Base-by-base conservation (phyloP, 2,113 vertebrate genomes). In the Herpailurus yagouaroundi region DNA sequence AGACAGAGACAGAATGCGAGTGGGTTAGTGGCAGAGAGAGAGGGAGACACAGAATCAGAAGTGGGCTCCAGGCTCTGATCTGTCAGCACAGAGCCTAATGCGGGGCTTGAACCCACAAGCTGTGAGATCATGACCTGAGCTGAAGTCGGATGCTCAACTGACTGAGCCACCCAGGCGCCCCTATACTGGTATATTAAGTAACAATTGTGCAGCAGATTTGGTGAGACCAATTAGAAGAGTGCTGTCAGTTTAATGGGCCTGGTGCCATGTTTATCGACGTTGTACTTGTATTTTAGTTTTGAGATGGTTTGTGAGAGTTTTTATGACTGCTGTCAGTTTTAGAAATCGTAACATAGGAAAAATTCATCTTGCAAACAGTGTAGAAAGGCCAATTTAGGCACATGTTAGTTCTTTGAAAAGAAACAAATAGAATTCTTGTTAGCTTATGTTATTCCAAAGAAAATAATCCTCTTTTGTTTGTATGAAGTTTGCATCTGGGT, bases 291-390 rank as follows among this genome's bases (percentile, higher is more conserved):
- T 96, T 92, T 97, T 50, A 68, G 82, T 90, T 95, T 94, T 48
- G 16, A 63, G 45, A 69, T 27, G 66, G 68, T 95, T 82, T 97
- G 18, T 88, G 74, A 89, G 52, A 55, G 27, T 85, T 97, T 52
- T 83, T 38, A 12, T 52, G 48, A 92, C 29, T 88, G 64, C 33
- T 92, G 52, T 93, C 38, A 36, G 19, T 84, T 89, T 96, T 82
- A 93, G 95, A 97, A 95, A 94, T 76, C 55, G 16, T 33, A 77
- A 94, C 27, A 82, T 2, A 64, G 55, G 77, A 95, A 90, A 89
- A 71, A 31, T 33, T n/a, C 13, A 10, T 96, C 87, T 94, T 87
- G 31, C 66, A 91, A 50, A 93, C 29, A 87, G 15, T 68, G 21
- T 60, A 90, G 64, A 94, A 92, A 89, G 69, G 33, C 82, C 60